These are phyloP conservation scores for Reticulitermes lucifugus DNA, from an alignment of 2,888 invertebrate species.

Conservation along the genomic window DNA sequence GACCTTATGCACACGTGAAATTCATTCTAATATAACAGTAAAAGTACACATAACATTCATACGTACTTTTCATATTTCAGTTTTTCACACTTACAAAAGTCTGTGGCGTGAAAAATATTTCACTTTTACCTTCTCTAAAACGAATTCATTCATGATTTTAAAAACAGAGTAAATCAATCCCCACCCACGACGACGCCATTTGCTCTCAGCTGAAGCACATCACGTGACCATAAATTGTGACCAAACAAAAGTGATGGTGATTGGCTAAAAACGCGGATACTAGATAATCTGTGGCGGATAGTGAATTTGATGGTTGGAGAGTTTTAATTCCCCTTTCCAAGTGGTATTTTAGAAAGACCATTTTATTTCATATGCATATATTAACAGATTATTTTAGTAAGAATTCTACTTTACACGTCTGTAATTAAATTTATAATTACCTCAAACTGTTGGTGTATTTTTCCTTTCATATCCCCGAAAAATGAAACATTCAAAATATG, in stretches of 20 bases:
- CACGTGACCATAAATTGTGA: slow-evolving; percentile 68
- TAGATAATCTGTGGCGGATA: too few species aligned
- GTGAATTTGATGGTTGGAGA: slow-evolving; percentile 21
- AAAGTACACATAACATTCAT: not conserved
- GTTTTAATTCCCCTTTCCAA: not conserved
- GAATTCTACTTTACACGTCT: too few species aligned
- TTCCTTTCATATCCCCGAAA: not conserved
- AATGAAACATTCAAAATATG: not conserved
- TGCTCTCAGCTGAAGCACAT: slow-evolving; percentile 61
- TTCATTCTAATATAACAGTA: not conserved
- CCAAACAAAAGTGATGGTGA: slow-evolving; percentile 66
- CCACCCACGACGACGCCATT: slow-evolving; percentile 66
- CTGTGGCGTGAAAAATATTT: slow-evolving; percentile 39
- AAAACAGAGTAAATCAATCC: slow-evolving; percentile 63
- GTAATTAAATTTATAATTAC: too few species aligned
- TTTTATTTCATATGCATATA: not conserved
- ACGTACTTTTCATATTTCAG: slow-evolving; percentile 7
- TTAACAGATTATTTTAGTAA: too few species aligned
- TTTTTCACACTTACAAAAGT: slow-evolving; percentile 35
- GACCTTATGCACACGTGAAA: slow-evolving; percentile 19
- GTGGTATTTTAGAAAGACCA: not conserved
- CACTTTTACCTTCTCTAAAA: slow-evolving; percentile 46
- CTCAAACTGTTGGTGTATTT: not conserved
- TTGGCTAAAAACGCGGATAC: slow-evolving; percentile 35
- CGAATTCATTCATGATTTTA: slow-evolving; percentile 65